A percentile compares a stretch with the other conserved stretches of the same genome.
phyloP scores from a whole-genome alignment of 2,113 vertebrate species.

The Alethe castanea region DNA sequence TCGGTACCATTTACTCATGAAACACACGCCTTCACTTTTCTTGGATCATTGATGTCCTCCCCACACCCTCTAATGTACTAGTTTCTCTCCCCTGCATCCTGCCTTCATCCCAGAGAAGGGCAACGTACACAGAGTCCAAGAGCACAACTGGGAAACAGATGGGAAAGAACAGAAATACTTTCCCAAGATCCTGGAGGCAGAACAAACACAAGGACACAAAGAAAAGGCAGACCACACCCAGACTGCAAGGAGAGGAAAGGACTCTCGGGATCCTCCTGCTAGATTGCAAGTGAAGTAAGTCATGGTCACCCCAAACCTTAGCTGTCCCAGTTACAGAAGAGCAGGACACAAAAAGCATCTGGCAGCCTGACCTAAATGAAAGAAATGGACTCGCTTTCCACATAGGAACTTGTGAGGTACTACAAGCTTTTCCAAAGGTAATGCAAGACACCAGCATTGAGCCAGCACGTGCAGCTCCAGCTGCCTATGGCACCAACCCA shows the following conservation, averaged over 20 bases:
- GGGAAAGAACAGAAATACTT: background rate
- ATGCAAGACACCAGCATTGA: fast-evolving
- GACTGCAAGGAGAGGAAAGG: background rate
- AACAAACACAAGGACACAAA: background rate
- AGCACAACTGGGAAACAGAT: background rate
- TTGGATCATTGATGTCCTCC: background rate
- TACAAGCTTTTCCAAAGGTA: background rate
- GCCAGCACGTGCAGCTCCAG: background rate
- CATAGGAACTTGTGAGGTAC: background rate
- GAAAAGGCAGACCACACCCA: background rate
- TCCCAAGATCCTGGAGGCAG: background rate
- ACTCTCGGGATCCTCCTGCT: background rate
- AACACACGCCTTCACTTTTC: background rate
- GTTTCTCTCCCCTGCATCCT: background rate
- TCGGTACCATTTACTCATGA: background rate
- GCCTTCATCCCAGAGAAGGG: background rate
- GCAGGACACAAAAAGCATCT: background rate
- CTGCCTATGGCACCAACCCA: background rate
- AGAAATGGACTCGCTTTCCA: background rate
- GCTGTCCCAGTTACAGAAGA: background rate
- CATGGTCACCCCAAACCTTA: background rate
- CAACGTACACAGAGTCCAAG: fast-evolving
- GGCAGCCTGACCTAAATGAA: background rate
- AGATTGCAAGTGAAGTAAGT: background rate
- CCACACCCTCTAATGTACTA: background rate